Evolutionary conservation across 2,888 invertebrate genomes (phyloP).

Genomic region (Mermis nigrescens): DNA sequence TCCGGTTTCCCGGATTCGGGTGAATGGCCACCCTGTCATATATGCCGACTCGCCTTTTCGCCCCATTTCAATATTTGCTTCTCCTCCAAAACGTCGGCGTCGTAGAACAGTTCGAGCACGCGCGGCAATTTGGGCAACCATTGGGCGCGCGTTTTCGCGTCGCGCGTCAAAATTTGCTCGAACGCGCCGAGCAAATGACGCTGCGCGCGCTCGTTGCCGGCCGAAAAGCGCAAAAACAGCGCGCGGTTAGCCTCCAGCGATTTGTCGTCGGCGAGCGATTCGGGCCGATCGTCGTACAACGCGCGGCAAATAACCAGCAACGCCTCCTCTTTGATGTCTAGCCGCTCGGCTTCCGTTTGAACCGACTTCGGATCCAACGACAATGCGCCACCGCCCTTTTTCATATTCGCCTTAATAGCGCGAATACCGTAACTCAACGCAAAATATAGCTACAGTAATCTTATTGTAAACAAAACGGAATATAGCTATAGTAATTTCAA

Average conservation of each 20-base stretch:
- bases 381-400: constrained; percentile 22
- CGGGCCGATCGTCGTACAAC: constrained; percentile 41
- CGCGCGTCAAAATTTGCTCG: constrained; percentile 48
- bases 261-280: neutral
- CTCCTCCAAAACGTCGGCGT: constrained; percentile 81
- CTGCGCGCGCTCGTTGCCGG: constrained; percentile 36
- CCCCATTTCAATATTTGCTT: constrained; percentile 84
- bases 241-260: neutral
- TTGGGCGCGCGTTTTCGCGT: constrained; percentile 39
- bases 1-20: no score
- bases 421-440: neutral
- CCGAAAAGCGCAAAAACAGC: constrained; percentile 20
- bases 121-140: constrained; percentile 71
- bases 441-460: neutral
- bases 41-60: constrained; percentile 50
- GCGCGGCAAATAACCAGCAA: constrained; percentile 79
- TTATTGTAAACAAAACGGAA: no score
- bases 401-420: constrained; percentile 15
- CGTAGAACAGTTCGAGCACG: constrained; percentile 76
- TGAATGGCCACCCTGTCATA: no score
- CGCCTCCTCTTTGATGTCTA: constrained; percentile 83
- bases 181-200: constrained; percentile 78
- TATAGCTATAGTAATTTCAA: no score
- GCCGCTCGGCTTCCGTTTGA: constrained; percentile 59
- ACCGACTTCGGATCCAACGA: constrained; percentile 47